A percentile compares a stretch with the other conserved stretches of the same genome.
Conservation (phyloP, 1,140 invertebrate species). For the Thereuonema tuberculata region DNA sequence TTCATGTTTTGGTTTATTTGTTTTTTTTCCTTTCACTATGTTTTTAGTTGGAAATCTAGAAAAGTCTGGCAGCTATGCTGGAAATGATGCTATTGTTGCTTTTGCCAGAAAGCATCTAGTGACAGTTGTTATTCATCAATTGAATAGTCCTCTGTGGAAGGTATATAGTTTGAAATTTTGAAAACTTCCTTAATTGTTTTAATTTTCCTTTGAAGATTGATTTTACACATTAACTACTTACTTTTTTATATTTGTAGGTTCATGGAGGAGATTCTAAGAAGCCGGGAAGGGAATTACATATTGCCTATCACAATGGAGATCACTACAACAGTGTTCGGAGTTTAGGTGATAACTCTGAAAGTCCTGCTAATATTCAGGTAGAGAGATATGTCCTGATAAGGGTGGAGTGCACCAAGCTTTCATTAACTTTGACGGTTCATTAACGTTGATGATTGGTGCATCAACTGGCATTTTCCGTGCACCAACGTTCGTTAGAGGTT, state of each 20-base stretch:
- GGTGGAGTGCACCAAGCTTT: no score
- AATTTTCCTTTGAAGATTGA: background rate
- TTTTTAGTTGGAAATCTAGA: slow-evolving; percentile 33
- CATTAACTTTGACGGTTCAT: no score
- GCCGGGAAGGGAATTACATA: slow-evolving; percentile 30
- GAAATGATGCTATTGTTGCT: slow-evolving; percentile 42
- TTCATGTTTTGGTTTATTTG: background rate
- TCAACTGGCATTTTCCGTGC: no score
- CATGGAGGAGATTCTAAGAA: slow-evolving; percentile 1
- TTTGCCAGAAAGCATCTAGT: slow-evolving; percentile 37
- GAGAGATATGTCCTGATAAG: no score
- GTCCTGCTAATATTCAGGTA: slow-evolving; percentile 32
- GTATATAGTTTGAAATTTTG: slow-evolving; percentile 26
- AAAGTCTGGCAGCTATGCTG: slow-evolving; percentile 38
- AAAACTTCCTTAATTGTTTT: background rate
- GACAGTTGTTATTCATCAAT: slow-evolving; percentile 40
- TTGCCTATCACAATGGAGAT: slow-evolving; percentile 42
- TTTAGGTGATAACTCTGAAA: slow-evolving; percentile 30
- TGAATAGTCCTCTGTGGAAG: slow-evolving; percentile 35
- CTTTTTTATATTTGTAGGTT: background rate
- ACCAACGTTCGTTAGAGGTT: no score
- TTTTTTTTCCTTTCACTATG: background rate
- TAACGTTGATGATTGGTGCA: no score
- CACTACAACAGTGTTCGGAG: slow-evolving; percentile 37
- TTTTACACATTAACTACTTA: background rate